phyloP scores from a whole-genome alignment of 2,888 invertebrate genomes.

The Oligia fasciuncula region DNA sequence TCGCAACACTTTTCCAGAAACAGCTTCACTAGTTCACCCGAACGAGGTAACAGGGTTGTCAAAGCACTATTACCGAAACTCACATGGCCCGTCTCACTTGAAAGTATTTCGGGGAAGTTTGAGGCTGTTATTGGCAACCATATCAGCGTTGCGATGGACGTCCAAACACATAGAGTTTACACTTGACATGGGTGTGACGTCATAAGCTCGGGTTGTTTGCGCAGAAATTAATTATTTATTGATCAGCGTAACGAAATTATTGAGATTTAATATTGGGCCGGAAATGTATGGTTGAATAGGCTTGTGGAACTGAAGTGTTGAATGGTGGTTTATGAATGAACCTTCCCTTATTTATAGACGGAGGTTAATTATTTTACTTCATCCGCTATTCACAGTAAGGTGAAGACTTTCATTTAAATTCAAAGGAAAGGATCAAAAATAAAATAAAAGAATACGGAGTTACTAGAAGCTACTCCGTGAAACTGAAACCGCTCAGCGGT shows the following conservation, averaged over 20 bases:
- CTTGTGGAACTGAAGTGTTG: constrained; percentile 15
- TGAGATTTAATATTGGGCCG: constrained; percentile 42
- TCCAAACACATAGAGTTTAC: constrained; percentile 66
- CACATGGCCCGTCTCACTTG: constrained; percentile 47
- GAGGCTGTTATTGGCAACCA: constrained; percentile 63
- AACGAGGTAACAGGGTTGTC: constrained; percentile 42
- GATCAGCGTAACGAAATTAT: constrained; percentile 61
- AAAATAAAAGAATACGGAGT: background rate
- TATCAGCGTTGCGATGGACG: constrained; percentile 59
- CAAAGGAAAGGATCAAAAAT: background rate
- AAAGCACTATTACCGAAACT: constrained; percentile 42
- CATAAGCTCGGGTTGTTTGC: constrained; percentile 54
- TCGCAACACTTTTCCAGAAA: background rate
- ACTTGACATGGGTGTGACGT: constrained; percentile 71
- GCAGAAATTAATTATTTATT: constrained; percentile 63
- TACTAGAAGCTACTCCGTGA: background rate
- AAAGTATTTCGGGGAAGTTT: constrained; percentile 49
- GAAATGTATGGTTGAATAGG: constrained; percentile 20
- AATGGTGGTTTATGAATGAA: constrained; percentile 10
- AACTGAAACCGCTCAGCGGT: no score
- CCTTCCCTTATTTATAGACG: background rate
- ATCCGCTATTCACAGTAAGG: background rate
- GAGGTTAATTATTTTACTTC: constrained; percentile 7
- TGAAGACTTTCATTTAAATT: background rate
- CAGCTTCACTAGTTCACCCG: background rate